Conservation (phyloP, 2,888 invertebrate species). For the Branchinecta sandiegonensis region DNA sequence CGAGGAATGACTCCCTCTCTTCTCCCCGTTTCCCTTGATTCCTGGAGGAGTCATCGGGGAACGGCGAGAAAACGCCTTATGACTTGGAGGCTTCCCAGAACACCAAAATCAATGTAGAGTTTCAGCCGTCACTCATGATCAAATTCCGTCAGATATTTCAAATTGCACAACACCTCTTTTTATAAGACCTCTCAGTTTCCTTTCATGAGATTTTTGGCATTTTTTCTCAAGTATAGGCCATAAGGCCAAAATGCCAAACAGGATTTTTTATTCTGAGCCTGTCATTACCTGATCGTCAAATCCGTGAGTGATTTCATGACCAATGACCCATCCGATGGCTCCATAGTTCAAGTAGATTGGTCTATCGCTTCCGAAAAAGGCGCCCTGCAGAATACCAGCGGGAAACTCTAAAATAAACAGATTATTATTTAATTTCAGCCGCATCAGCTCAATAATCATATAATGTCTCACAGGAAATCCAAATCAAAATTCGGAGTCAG, state of each 20-base stretch:
- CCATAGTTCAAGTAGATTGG: conserved; percentile 86
- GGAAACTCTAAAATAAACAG: conserved; percentile 58
- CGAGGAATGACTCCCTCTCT: no score
- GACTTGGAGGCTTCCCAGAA: no score
- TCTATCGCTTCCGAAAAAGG: conserved; percentile 73
- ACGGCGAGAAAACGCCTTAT: no score
- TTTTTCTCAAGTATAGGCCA: conserved; percentile 17
- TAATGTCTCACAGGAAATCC: neutral
- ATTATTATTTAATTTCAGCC: neutral
- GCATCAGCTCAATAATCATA: neutral
- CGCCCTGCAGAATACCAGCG: conserved; percentile 80
- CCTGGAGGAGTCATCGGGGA: no score
- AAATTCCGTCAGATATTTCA: no score
- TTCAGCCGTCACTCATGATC: no score
- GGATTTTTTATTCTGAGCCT: neutral
- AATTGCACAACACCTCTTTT: no score
- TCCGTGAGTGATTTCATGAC: conserved; percentile 73
- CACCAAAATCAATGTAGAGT: no score
- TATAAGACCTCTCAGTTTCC: no score
- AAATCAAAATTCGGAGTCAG: neutral
- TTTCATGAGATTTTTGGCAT: neutral
- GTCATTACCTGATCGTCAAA: conserved; percentile 30
- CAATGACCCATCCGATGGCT: conserved; percentile 78
- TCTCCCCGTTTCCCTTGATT: no score
- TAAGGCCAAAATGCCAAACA: conserved; percentile 13